phyloP scores from a whole-genome alignment of 2,797 vertebrate genomes.

The Chaetophractus vellerosus region DNA sequence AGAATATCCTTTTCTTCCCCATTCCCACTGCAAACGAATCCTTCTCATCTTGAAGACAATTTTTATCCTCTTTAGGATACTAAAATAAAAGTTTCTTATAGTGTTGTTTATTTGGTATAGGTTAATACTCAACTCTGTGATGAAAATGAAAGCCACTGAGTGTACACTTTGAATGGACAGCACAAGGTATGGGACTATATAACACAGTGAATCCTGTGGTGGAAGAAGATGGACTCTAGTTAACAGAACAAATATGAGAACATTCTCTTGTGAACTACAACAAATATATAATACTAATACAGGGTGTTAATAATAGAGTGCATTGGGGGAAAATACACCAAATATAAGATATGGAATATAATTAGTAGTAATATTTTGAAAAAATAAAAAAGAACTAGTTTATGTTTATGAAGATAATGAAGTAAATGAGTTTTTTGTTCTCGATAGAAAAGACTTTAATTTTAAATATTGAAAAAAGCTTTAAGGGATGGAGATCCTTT shows the following conservation, averaged over 20 bases:
- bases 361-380: too few species aligned
- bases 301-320: too few species aligned
- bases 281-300: too few species aligned
- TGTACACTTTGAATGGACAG: too few species aligned
- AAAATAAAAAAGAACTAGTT: not conserved
- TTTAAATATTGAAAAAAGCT: not conserved
- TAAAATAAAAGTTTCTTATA: not conserved
- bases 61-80: not conserved
- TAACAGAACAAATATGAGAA: too few species aligned
- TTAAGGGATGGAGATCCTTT: not conserved
- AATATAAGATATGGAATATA: too few species aligned
- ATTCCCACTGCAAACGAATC: constrained; percentile 6
- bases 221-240: too few species aligned
- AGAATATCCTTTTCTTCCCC: not conserved
- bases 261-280: too few species aligned
- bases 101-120: not conserved
- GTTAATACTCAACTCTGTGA: not conserved
- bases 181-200: too few species aligned
- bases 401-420: not conserved
- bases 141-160: too few species aligned
- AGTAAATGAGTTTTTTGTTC: not conserved
- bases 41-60: not conserved
- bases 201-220: too few species aligned
- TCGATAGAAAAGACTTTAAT: not conserved
- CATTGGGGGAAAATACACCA: too few species aligned